Evolutionary conservation across 2,888 invertebrate genomes (phyloP), one percentile per base, ranked within the genome.

Genomic region (Cosmia trapezina): DNA sequence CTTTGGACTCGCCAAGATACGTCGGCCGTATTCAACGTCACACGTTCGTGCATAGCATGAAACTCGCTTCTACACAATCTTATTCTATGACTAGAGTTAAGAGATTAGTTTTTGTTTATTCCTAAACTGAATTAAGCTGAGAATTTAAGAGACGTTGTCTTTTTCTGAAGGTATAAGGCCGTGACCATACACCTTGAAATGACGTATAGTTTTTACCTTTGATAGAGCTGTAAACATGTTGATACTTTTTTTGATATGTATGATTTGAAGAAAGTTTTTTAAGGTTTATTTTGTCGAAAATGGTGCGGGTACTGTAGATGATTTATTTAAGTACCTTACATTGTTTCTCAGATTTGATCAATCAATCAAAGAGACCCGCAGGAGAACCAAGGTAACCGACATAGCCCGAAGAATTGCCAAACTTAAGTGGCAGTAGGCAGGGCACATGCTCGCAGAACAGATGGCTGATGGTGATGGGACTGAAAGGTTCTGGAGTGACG

Each of bases 61-160:
- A 22, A 33, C 0, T 22, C 75, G 12, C 33, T 43, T 43, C 56
- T 73, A 11, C 1, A 43, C 0, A 14, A 57, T 14, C 14, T 59
- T 75, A 14, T 0, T 57, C 66, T 57, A 28, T 59, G 53, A 11
- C 41, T 54, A 53, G 22, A 17, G 53, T 47, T 75, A 76, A 80
- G 57, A 65, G 61, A 80, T 80, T 76, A 63, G 49, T 71, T 72
- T 76, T 81, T 81, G 75, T 79, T 80, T 80, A 75, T 80, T 80
- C 12, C 62, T 66, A 57, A 79, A 69, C 59, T 60, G 45, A 63
- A 80, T 80, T 59, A 57, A 65, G 19, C 53, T n/a, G 51, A 65
- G 12, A 61, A 43, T 56, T 68, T 22, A 19, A 64, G 41, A 8
- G 22, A 2, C 11, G 14, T 19, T 14, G 6, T 63, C n/a, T 67